phyloP scores from a whole-genome alignment of 2,113 vertebrate species.

The Dipodomys ordii region DNA sequence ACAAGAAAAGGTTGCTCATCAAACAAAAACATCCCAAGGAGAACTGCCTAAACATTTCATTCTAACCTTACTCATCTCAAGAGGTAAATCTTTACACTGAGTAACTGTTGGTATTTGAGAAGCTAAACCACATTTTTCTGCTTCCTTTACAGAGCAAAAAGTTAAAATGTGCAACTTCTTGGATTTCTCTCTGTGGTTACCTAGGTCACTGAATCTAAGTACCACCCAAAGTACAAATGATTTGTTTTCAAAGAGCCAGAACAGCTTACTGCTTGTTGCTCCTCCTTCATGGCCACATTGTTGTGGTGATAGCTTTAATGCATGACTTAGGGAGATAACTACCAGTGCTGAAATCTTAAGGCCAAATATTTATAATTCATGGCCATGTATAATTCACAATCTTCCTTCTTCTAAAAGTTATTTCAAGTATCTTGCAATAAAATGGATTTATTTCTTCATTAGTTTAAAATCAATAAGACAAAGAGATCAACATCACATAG shows the following conservation, averaged over 20 bases:
- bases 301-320: constrained; percentile 30
- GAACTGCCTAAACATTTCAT: background rate
- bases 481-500: background rate
- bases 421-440: constrained; percentile 55
- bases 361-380: constrained; percentile 69
- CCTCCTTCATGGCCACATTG: background rate
- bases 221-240: background rate
- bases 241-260: background rate
- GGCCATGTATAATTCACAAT: constrained; percentile 57
- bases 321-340: constrained; percentile 29
- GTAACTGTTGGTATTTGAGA: background rate
- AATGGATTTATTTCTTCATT: constrained; percentile 37
- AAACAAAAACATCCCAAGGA: constrained; percentile 29
- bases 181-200: background rate
- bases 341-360: constrained; percentile 40
- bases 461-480: constrained; percentile 58
- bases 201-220: background rate
- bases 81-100: constrained; percentile 24
- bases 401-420: constrained; percentile 50
- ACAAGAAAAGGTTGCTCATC: constrained; percentile 12
- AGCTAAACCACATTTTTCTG: constrained; percentile 2
- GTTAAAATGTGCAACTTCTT: constrained; percentile 22
- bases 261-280: background rate
- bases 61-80: background rate
- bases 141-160: background rate